Base-by-base conservation (phyloP, 37 sponge, comb jelly and placozoan genomes). In the Beroe forskalii region DNA sequence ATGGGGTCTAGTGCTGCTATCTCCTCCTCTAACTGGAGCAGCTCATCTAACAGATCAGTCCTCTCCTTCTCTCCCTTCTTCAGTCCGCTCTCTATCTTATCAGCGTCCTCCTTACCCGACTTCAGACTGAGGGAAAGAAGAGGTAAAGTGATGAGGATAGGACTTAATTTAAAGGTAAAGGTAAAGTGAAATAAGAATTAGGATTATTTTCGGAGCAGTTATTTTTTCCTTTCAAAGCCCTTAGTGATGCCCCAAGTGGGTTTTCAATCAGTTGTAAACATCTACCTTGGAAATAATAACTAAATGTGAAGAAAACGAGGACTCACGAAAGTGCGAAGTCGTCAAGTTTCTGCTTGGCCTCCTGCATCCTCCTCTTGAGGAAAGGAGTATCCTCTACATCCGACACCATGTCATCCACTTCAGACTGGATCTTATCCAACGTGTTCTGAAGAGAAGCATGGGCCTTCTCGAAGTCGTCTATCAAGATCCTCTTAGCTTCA, bases 11-110 rank as follows among this genome's bases (percentile, higher is more conserved):
- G 48, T 42, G 44, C 86, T 4, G 2, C 20, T n/a, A 80, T 35
- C 4, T 80, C 86, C 30, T 80, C 86, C 20, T 44, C 55, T 25
- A 44, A 48, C 48, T 42, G 55, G 86, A 80, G 86, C 9, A 80
- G 19, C 17, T 80, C 48, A 22, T 80, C 86, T 48, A 80, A 9
- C 3, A 80, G 23, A 25, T 35, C 37, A 1, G 35, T 32, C n/a
- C 86, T 41, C 30, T 44, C 86, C 55, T 80, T 80, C 86, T 80
- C 86, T 32, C 35, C 23, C 48, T 44, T 80, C 48, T 80, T 80
- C 31, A 80, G 86, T 8, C 9, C 48, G 42, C 55, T 44, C 1
- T 80, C 86, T 6, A 80, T 48, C 86, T 80, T 41, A 42, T 44
- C 55, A 23, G 55, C 86, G 25, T 22, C 20, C 1, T 80, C 86